Evolutionary conservation across 1,140 invertebrate species (phyloP).

Genomic region (Drosophila persimilis): DNA sequence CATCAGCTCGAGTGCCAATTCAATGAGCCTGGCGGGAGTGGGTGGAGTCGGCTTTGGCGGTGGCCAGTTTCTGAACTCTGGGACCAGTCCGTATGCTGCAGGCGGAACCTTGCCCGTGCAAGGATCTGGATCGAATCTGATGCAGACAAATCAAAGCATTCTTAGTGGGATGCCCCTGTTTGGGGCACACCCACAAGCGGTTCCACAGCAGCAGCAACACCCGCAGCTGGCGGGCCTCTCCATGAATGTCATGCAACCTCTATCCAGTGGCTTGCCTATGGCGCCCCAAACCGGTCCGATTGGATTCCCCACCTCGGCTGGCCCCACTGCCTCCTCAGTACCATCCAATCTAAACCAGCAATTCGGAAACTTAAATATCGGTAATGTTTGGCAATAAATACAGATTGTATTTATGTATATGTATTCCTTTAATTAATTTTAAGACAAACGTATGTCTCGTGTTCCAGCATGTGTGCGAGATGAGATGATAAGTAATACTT

Average conservation of each 20-base stretch:
- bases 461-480: conserved; percentile 23
- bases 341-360: conserved; percentile 78
- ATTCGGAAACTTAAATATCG: conserved; percentile 82
- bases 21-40: conserved; percentile 61
- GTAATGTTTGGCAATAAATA: conserved; percentile 83
- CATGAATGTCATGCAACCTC: conserved; percentile 68
- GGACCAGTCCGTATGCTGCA: conserved; percentile 49
- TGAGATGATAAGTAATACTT: conserved; percentile 1
- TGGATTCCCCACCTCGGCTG: conserved; percentile 23
- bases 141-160: conserved; percentile 77
- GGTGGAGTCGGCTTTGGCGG: conserved; percentile 59
- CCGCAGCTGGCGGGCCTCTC: conserved; percentile 55
- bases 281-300: conserved; percentile 28
- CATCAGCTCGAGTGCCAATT: conserved; percentile 43
- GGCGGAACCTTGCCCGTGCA: conserved; percentile 30
- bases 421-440: conserved; percentile 64
- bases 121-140: conserved; percentile 55
- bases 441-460: conserved; percentile 45
- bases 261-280: conserved; percentile 50
- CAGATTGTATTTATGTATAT: conserved; percentile 43
- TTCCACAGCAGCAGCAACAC: conserved; percentile 43
- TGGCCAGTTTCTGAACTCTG: conserved; percentile 61
- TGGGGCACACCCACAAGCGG: conserved; percentile 37
- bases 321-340: conserved; percentile 52
- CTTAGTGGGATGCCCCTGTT: conserved; percentile 68